phyloP scores from a whole-genome alignment of 2,888 invertebrate genomes.

The Ariolimax columbianus region DNA sequence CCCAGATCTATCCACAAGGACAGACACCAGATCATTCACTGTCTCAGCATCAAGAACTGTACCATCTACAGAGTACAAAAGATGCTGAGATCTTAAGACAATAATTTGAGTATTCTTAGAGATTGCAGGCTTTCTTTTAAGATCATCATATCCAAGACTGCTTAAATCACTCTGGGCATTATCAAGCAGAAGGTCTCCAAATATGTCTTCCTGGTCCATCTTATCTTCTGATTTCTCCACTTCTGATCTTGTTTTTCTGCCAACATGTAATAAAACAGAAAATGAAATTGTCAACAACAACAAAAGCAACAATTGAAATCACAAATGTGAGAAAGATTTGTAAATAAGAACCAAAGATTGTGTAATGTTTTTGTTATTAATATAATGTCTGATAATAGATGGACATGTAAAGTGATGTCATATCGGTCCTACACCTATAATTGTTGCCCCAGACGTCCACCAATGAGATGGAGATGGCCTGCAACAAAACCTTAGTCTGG shows the following conservation, averaged over 20 bases:
- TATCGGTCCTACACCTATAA: too few species aligned
- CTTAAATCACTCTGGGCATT: background rate
- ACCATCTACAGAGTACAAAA: slow-evolving; percentile 14
- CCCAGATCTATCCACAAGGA: slow-evolving; percentile 29
- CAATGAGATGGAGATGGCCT: too few species aligned
- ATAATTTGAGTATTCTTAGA: background rate
- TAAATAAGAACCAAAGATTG: too few species aligned
- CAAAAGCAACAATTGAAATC: background rate
- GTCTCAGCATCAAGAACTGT: slow-evolving; percentile 17
- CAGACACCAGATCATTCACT: background rate
- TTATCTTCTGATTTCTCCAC: background rate
- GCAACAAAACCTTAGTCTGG: too few species aligned
- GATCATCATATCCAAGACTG: background rate
- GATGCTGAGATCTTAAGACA: slow-evolving; percentile 6
- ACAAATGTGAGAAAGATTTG: background rate
- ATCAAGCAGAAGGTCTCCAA: slow-evolving; percentile 26
- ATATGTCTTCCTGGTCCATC: slow-evolving; percentile 31
- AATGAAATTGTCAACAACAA: background rate
- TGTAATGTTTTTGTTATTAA: too few species aligned
- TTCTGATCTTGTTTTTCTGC: slow-evolving; percentile 1
- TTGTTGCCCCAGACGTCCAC: too few species aligned
- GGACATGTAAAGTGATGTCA: too few species aligned
- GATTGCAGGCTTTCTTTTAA: background rate
- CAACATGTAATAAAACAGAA: background rate
- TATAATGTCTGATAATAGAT: too few species aligned